Percentiles rank a stretch among this genome's conserved stretches.
Evolutionary conservation across 2,888 invertebrate genomes (phyloP).

Genomic region (Megaustenia siamemsis): DNA sequence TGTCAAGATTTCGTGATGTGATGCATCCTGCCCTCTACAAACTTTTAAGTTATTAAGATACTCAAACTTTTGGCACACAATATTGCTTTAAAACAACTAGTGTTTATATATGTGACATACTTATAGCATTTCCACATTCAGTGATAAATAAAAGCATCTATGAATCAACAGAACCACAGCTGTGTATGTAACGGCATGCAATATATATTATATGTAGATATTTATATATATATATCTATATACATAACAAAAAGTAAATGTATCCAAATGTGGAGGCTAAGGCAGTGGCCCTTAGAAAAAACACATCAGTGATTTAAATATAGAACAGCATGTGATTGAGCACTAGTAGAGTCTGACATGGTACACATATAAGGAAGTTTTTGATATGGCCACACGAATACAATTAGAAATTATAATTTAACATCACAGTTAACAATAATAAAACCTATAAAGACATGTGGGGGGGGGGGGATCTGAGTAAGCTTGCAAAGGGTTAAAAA

Average conservation of each 20-base stretch:
- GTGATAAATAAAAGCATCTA: background rate
- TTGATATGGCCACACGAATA: background rate
- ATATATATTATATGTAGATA: background rate
- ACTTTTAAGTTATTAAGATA: background rate
- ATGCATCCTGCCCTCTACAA: background rate
- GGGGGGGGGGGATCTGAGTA: too few relatives aligned
- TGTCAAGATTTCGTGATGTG: background rate
- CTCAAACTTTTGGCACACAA: constrained; percentile 2
- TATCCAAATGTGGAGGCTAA: constrained; percentile 14
- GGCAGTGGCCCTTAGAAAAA: background rate
- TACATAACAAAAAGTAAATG: background rate
- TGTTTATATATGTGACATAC: background rate
- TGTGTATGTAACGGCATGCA: background rate
- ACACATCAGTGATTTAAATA: background rate
- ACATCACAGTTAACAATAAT: background rate
- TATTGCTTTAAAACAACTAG: constrained; percentile 25
- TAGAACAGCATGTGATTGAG: background rate
- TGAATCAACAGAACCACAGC: background rate
- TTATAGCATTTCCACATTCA: background rate
- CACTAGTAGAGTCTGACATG: background rate
- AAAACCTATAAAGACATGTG: too few relatives aligned
- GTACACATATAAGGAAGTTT: background rate
- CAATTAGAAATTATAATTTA: background rate
- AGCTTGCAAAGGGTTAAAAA: too few relatives aligned
- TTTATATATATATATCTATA: too few relatives aligned